These are phyloP conservation scores for Taeniopygia guttata DNA, from an alignment of 2,797 vertebrate species.

Conservation along the genomic window DNA sequence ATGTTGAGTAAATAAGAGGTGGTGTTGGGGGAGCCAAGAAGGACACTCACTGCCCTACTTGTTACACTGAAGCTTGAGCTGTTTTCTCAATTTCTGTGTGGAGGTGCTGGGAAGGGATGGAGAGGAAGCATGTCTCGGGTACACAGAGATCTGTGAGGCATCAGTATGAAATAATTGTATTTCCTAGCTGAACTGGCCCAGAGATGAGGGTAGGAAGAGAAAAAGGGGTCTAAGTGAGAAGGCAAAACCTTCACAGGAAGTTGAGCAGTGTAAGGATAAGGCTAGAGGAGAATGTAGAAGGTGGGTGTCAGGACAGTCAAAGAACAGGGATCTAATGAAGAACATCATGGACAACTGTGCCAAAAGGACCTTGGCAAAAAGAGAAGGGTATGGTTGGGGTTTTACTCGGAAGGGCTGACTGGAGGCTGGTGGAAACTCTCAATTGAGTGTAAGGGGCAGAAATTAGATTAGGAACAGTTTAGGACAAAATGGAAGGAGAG, in stretches of 20 bases:
- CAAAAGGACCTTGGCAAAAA: neutral
- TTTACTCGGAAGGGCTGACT: neutral
- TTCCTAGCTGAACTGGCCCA: neutral
- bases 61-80: neutral
- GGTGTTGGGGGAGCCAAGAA: neutral
- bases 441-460: neutral
- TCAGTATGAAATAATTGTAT: neutral
- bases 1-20: neutral
- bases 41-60: neutral
- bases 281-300: neutral
- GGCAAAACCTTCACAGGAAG: neutral
- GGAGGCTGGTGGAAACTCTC: neutral
- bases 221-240: neutral
- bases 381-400: neutral
- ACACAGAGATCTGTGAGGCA: neutral
- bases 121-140: neutral
- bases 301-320: neutral
- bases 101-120: neutral
- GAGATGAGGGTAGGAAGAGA: neutral
- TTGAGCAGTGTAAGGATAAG: neutral
- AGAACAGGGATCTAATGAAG: neutral
- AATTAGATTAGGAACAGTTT: slow-evolving; percentile 55
- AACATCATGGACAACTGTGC: neutral
- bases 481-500: slow-evolving; percentile 62
- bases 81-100: neutral